Evolutionary conservation across 2,888 invertebrate species (phyloP).

Genomic region (Patella pellucida): DNA sequence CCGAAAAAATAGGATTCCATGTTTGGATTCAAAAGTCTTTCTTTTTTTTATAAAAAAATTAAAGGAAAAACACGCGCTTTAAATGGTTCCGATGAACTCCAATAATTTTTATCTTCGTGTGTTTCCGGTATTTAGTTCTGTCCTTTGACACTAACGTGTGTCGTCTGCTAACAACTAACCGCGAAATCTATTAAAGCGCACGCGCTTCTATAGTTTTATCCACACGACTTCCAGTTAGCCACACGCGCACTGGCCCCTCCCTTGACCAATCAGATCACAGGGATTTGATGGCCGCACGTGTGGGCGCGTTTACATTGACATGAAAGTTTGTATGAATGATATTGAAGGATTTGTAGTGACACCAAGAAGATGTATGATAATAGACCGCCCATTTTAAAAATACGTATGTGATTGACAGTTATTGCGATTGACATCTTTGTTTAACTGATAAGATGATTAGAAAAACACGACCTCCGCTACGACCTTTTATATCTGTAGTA

Average conservation of each 20-base stretch:
- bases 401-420: too few species aligned
- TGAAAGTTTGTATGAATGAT: too few species aligned
- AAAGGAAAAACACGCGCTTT: too few species aligned
- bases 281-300: background rate
- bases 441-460: background rate
- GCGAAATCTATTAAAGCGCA: conserved; percentile 1
- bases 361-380: too few species aligned
- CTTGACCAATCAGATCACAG: background rate
- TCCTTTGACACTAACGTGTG: conserved; percentile 1
- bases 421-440: too few species aligned
- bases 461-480: too few species aligned
- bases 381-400: too few species aligned
- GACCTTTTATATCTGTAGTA: too few species aligned
- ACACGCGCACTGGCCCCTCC: conserved; percentile 5
- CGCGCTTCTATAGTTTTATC: conserved; percentile 8
- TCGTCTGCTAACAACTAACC: conserved; percentile 1
- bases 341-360: too few species aligned
- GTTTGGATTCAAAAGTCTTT: conserved; percentile 17
- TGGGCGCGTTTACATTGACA: background rate
- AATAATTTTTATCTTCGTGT: too few species aligned
- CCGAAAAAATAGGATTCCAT: conserved; percentile 54
- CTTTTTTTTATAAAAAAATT: too few species aligned
- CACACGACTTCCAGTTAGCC: conserved; percentile 1
- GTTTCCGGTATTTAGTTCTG: background rate
- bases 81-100: too few species aligned